phyloP scores from a whole-genome alignment of 2,888 invertebrate species.

The Elmis aenea region DNA sequence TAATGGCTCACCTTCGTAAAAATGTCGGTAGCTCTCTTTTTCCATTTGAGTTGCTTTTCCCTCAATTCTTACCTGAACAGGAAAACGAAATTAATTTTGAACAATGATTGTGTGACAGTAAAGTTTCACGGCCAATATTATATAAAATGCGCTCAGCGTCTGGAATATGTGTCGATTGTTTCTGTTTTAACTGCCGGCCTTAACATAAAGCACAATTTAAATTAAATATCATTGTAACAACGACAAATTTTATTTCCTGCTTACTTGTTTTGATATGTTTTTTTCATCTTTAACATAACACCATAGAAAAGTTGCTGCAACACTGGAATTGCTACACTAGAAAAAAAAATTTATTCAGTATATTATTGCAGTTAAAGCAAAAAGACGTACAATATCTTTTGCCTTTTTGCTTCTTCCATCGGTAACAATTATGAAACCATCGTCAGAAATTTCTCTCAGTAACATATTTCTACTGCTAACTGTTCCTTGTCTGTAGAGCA shows the following conservation, averaged over 20 bases:
- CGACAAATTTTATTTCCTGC: no score
- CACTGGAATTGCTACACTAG: constrained; percentile 44
- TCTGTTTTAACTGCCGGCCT: no score
- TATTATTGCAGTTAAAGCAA: constrained; percentile 17
- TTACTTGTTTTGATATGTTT: constrained; percentile 33
- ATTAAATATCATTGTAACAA: no score
- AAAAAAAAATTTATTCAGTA: constrained; percentile 1
- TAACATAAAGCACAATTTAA: no score
- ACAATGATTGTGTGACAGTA: no score
- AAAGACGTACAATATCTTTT: constrained; percentile 44
- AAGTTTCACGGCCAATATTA: no score
- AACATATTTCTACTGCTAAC: constrained; percentile 37
- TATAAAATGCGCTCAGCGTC: no score
- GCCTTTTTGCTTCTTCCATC: constrained; percentile 46
- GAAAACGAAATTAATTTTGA: no score
- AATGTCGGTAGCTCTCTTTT: constrained; percentile 33
- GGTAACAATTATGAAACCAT: constrained; percentile 49
- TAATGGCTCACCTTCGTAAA: constrained; percentile 47
- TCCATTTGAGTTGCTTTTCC: constrained; percentile 42
- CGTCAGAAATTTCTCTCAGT: constrained; percentile 44
- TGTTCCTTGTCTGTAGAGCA: constrained; percentile 39
- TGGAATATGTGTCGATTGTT: no score
- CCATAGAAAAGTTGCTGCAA: constrained; percentile 48
- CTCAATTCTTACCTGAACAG: constrained; percentile 46
- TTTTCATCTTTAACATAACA: constrained; percentile 31